These are phyloP conservation scores for Chrosomus eos DNA, from an alignment of 2,797 vertebrate species.

Conservation along the genomic window DNA sequence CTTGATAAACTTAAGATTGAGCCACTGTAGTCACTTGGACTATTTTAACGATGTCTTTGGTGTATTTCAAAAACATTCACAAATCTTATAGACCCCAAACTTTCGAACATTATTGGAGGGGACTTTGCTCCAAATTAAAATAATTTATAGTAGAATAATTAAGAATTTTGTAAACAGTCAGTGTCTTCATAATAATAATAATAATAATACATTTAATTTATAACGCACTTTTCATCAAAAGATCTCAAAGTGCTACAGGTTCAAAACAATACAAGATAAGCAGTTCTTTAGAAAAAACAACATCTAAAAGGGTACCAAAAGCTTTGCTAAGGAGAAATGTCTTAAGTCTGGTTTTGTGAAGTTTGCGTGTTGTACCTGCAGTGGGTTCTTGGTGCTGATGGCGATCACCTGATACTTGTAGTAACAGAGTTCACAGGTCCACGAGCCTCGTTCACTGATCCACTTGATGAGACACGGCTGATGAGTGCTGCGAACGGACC, in stretches of 20 bases:
- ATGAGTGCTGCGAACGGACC: conserved; percentile 94
- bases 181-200: too few species aligned
- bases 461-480: conserved; percentile 98
- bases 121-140: neutral
- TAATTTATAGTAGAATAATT: neutral
- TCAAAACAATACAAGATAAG: too few species aligned
- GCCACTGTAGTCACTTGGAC: too few species aligned
- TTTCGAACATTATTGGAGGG: neutral
- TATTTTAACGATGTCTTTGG: too few species aligned
- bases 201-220: too few species aligned
- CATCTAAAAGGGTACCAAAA: too few species aligned
- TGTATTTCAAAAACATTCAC: neutral
- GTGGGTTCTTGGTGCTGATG: conserved; percentile 99
- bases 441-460: conserved; percentile 96
- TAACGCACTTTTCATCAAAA: too few species aligned
- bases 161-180: neutral
- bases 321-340: too few species aligned
- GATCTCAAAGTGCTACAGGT: too few species aligned
- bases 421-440: conserved; percentile 98
- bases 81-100: neutral
- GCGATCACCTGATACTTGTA: conserved; percentile 99
- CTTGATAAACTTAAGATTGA: too few species aligned
- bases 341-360: neutral
- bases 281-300: too few species aligned
- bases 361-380: conserved; percentile 95